These are phyloP conservation scores for Mythimna impura DNA, from an alignment of 2,888 invertebrate genomes.

Conservation along the genomic window DNA sequence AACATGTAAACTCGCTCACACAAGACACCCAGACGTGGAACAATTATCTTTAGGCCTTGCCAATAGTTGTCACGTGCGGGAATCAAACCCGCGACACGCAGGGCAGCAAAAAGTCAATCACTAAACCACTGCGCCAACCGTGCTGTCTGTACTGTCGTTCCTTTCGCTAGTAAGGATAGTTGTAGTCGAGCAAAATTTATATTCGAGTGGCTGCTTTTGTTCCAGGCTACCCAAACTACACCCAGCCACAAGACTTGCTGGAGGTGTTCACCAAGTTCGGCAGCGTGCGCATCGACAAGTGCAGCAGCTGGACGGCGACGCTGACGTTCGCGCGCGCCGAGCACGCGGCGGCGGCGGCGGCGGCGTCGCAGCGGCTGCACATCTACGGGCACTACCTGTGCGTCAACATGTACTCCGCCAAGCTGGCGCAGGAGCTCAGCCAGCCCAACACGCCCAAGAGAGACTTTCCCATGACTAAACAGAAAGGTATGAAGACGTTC, in stretches of 20 bases:
- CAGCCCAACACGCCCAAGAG: conserved; percentile 56
- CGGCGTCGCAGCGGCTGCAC: conserved; percentile 65
- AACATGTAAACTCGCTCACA: no score
- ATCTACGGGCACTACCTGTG: conserved; percentile 78
- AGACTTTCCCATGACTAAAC: conserved; percentile 68
- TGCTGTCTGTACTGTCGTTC: no score
- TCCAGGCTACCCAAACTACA: conserved; percentile 80
- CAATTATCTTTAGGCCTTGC: no score
- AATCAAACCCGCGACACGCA: no score
- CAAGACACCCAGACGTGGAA: no score
- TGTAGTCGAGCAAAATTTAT: neutral
- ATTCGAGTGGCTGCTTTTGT: neutral
- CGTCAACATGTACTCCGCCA: conserved; percentile 65
- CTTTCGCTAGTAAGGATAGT: neutral
- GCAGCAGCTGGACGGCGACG: conserved; percentile 66
- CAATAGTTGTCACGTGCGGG: no score
- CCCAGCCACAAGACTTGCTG: conserved; percentile 75
- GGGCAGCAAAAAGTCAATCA: no score
- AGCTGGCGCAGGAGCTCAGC: conserved; percentile 22
- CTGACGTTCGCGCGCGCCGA: conserved; percentile 65
- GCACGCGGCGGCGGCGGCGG: conserved; percentile 69
- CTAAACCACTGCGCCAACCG: no score
- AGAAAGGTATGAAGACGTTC: conserved; percentile 65
- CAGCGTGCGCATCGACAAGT: conserved; percentile 67
- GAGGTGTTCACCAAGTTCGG: conserved; percentile 75